phyloP scores from a whole-genome alignment of 1,140 invertebrate species.

The Calephelis nemesis region DNA sequence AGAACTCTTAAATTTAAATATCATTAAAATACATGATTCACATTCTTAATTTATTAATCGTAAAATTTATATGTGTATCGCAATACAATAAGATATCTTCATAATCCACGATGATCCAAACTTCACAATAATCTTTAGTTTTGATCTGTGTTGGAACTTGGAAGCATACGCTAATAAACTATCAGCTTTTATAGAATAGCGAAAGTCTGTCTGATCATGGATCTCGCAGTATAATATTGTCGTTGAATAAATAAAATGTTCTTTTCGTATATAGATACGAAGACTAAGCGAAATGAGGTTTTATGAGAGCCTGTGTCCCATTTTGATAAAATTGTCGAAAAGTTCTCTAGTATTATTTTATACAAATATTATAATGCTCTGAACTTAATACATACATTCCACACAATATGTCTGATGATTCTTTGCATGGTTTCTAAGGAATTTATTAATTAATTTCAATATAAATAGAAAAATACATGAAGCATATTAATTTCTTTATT shows the following conservation, averaged over 20 bases:
- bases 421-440: background rate
- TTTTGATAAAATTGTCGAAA: constrained; percentile 1
- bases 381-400: background rate
- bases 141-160: no score
- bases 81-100: no score
- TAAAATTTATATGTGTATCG: no score
- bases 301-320: background rate
- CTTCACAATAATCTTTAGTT: no score
- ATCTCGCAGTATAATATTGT: background rate
- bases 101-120: no score
- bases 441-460: background rate
- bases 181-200: background rate
- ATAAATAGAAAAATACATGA: no score
- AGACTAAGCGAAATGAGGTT: background rate
- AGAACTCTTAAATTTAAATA: no score
- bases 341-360: constrained; percentile 3
- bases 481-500: no score
- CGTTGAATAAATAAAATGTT: background rate
- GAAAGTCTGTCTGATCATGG: background rate
- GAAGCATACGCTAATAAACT: no score
- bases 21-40: no score
- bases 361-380: background rate
- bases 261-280: background rate
- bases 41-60: no score
- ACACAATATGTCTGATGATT: background rate